Percentiles rank a stretch among this genome's conserved stretches.
Conservation (phyloP, 2,113 vertebrate species). For the Bubalus kerabau region DNA sequence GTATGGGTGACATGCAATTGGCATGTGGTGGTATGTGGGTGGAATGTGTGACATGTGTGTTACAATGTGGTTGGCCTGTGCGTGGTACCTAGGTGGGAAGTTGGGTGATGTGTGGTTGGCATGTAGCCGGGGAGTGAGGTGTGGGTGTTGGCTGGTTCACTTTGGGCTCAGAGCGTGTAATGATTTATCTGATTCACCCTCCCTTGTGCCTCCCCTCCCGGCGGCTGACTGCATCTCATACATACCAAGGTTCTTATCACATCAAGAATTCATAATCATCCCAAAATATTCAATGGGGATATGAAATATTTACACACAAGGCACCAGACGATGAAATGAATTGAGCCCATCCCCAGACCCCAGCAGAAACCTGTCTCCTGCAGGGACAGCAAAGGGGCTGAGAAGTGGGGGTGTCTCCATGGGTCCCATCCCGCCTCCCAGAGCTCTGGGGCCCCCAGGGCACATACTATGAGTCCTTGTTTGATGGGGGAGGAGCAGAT, state of each 20-base stretch:
- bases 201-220: conserved; percentile 66
- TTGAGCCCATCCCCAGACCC: conserved; percentile 21
- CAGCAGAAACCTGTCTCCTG: neutral
- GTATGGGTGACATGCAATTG: neutral
- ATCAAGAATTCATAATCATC: conserved; percentile 86
- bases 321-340: conserved; percentile 74
- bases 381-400: neutral
- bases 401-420: neutral
- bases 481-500: neutral
- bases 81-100: accelerated
- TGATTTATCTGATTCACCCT: conserved; percentile 65
- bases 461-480: neutral
- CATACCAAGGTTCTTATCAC: conserved; percentile 80
- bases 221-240: conserved; percentile 76
- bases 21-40: neutral
- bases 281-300: conserved; percentile 83
- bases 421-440: neutral
- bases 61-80: neutral
- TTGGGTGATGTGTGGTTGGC: neutral
- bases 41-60: neutral
- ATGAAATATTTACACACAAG: conserved; percentile 86
- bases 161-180: neutral
- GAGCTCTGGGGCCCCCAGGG: neutral
- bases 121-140: neutral
- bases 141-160: neutral